Base-by-base conservation (phyloP, 2,113 vertebrate species). In the Rhinogobius similis region DNA sequence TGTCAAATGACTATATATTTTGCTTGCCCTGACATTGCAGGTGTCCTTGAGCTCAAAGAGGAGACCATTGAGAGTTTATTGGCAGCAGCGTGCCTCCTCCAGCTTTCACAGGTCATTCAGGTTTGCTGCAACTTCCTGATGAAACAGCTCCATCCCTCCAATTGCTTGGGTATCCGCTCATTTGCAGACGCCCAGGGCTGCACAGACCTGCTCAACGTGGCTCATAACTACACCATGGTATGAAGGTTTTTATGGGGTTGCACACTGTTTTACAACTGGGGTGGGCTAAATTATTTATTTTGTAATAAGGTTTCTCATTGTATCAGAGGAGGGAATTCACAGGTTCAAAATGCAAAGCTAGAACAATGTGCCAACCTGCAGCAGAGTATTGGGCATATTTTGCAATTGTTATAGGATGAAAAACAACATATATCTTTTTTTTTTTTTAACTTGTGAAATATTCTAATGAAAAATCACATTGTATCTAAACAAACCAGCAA, bases 121-220 rank as follows among this genome's bases (percentile, higher is more conserved):
- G 96, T 98, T 11, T 99, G 97, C 93, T 97, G 96, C 83, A 96
- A 92, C 88, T 98, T 98, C 88, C 95, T 99, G 44, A 97, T 97
- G 94, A 99, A 98, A 86, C 96, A 98, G 79, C 96, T 99, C 3
- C 97, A 99, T 78, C 97, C 97, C 8, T 99, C 97, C 78, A 99
- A 99, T 85, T 99, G 98, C 87, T 90, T 99, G 86, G 96, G 98
- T 10, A 99, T 99, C 68, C 94, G 95, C 55, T 98, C 96, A 2
- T 99, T 99, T 9, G 98, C 95, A 61, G 97, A 99, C 0, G 95
- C 96, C 53, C 98, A 99, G 84, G 98, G 97, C 62, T 99, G 97
- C 79, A 66, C 91, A 14, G 94, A 98, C 76, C 93, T 99, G 63
- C 92, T 98, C 38, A 97, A 93, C n/a, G 95, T 96, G 88, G 97